These are phyloP conservation scores for Pampusana beccarii DNA, from an alignment of 2,113 vertebrate genomes.

Conservation along the genomic window DNA sequence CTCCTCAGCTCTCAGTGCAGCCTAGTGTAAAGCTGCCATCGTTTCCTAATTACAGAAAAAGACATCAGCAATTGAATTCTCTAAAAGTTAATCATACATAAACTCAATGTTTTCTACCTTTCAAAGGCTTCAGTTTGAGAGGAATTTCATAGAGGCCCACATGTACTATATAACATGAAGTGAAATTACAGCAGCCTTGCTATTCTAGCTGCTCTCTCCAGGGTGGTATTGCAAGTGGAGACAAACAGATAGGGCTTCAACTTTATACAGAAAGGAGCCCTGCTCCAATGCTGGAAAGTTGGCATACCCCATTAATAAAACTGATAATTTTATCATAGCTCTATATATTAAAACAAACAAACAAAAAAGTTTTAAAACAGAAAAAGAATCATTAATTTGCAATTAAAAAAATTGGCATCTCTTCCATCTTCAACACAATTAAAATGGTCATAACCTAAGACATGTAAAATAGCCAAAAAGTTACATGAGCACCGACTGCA, in stretches of 20 bases:
- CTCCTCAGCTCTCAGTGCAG: neutral
- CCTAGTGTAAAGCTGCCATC: neutral
- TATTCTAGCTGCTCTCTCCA: conserved; percentile 83
- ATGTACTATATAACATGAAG: conserved; percentile 65
- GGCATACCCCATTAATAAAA: conserved; percentile 21
- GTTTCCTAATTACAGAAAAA: neutral
- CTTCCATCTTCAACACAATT: neutral
- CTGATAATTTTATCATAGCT: neutral
- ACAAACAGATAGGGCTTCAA: conserved; percentile 23
- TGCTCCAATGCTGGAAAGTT: neutral
- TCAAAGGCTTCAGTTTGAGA: neutral
- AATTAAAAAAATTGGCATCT: neutral
- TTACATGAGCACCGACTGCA: neutral
- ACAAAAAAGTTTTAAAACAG: neutral
- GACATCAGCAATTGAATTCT: neutral
- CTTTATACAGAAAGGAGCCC: neutral
- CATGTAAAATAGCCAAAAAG: neutral
- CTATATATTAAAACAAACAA: neutral
- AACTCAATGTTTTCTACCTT: neutral
- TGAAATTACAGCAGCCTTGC: conserved; percentile 66
- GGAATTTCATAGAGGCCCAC: conserved; percentile 55
- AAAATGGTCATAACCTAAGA: neutral
- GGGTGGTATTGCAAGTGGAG: conserved; percentile 59
- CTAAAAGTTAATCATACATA: neutral
- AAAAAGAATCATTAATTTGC: neutral